Percentiles rank a stretch among this genome's conserved stretches.
Evolutionary conservation across 1,140 invertebrate genomes (phyloP).

Genomic region (Hetaerina americana): DNA sequence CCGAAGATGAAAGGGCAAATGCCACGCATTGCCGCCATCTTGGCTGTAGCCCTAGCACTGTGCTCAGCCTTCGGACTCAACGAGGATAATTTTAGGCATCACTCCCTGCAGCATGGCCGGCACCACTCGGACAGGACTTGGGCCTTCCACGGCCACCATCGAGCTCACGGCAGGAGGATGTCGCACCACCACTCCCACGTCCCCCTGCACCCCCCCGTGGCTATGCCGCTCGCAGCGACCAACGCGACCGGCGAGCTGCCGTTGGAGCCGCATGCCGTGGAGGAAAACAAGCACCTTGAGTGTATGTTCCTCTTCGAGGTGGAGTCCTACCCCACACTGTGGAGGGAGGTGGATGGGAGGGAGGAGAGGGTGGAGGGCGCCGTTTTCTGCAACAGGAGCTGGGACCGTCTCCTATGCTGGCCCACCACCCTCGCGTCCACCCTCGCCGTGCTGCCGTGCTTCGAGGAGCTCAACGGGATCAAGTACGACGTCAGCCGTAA

Average conservation of each 20-base stretch:
- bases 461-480: slow-evolving; percentile 59
- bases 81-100: no score
- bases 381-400: slow-evolving; percentile 40
- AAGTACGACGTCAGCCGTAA: slow-evolving; percentile 55
- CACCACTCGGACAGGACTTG: no score
- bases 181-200: not conserved
- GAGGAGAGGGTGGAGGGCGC: not conserved
- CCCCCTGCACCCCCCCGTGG: not conserved
- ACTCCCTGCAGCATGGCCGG: no score
- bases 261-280: not conserved
- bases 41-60: no score
- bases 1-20: no score
- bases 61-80: no score
- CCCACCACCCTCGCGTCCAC: slow-evolving; percentile 48
- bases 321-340: not conserved
- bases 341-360: not conserved
- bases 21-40: no score
- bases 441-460: slow-evolving; percentile 50
- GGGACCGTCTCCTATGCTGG: slow-evolving; percentile 68
- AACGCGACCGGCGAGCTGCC: not conserved
- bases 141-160: not conserved
- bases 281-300: not conserved
- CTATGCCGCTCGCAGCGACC: not conserved
- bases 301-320: not conserved
- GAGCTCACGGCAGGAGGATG: not conserved